Evolutionary conservation across 2,113 vertebrate species (phyloP).

Genomic region (Ctenodactylus gundi): DNA sequence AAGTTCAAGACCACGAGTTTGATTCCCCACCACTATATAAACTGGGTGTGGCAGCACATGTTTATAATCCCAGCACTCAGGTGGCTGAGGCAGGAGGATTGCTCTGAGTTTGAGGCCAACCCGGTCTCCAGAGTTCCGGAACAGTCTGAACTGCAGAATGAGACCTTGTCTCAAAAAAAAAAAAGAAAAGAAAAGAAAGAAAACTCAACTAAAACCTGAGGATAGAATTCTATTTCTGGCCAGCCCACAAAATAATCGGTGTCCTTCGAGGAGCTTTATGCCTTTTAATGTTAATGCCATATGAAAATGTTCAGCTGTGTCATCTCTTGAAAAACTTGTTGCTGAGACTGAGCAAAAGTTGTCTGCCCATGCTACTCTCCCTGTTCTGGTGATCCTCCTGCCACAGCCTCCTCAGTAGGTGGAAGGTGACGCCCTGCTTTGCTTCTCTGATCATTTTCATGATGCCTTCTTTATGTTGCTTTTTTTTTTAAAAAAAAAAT

Average conservation of each 20-base stretch:
- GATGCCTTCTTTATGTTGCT: background rate
- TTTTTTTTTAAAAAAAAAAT: no score
- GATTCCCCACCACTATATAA: no score
- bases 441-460: background rate
- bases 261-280: background rate
- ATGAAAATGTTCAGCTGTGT: background rate
- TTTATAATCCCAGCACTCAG: no score
- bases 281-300: background rate
- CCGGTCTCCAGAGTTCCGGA: no score
- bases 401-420: background rate
- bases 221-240: background rate
- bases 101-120: no score
- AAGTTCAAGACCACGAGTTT: no score
- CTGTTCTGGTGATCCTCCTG: background rate
- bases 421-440: background rate
- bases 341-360: background rate
- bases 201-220: background rate
- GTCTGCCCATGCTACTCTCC: background rate
- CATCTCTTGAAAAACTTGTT: background rate
- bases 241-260: background rate
- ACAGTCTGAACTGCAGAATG: no score
- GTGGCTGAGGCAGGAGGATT: no score
- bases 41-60: no score
- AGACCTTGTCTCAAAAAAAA: no score
- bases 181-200: no score